Conservation (phyloP, 2,113 vertebrate species). For the Illadopsis cleaveri region DNA sequence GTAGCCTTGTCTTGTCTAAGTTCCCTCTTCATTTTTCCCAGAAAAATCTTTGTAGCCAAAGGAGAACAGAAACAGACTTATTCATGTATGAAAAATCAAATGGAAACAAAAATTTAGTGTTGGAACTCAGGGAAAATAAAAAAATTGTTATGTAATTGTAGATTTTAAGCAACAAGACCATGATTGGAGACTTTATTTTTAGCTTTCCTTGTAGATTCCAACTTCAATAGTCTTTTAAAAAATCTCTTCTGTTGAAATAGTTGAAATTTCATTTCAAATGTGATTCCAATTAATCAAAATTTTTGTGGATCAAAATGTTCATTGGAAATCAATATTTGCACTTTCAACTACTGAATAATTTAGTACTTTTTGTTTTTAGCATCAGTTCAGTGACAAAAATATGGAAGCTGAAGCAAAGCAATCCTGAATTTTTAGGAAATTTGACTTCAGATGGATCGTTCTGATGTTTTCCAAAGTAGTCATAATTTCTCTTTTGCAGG, state of each 20-base stretch:
- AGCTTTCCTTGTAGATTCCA: background rate
- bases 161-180: background rate
- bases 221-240: background rate
- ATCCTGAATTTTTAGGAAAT: background rate
- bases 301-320: background rate
- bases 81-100: background rate
- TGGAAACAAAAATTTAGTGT: background rate
- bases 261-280: background rate
- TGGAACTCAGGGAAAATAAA: background rate
- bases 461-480: background rate
- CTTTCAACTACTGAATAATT: background rate
- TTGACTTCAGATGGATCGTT: background rate
- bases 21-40: background rate
- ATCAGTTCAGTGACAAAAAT: background rate
- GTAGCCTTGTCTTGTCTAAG: background rate
- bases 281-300: background rate
- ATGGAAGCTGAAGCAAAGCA: background rate
- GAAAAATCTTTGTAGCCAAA: background rate
- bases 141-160: background rate
- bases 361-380: background rate
- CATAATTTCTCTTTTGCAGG: background rate
- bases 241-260: background rate
- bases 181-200: background rate
- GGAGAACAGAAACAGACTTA: background rate
- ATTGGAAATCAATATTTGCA: background rate